These are phyloP conservation scores for Sapayoa aenigma DNA, from an alignment of 2,113 vertebrate species.

Conservation along the genomic window DNA sequence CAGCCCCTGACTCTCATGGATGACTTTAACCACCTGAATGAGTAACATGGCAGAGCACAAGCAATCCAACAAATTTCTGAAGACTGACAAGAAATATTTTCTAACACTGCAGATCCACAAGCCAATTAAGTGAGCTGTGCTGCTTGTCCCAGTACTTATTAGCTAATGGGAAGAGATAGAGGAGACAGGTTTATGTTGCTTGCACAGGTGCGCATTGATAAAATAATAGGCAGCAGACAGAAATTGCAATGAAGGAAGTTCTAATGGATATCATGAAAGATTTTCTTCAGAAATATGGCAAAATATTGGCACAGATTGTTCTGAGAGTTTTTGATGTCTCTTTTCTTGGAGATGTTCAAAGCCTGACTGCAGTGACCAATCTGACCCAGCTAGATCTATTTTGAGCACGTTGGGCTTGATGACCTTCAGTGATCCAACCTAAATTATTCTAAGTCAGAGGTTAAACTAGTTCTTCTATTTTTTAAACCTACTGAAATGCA, in stretches of 20 bases:
- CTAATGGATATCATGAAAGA: background rate
- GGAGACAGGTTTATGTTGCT: background rate
- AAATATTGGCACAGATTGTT: background rate
- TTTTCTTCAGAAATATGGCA: background rate
- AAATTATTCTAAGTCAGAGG: background rate
- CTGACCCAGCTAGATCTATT: background rate
- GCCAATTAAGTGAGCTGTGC: background rate
- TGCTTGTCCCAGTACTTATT: background rate
- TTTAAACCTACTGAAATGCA: background rate
- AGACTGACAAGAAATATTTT: background rate
- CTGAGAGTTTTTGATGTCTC: background rate
- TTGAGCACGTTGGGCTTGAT: background rate
- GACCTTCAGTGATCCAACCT: background rate
- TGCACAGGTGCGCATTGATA: background rate
- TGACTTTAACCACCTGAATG: background rate
- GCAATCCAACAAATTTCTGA: background rate
- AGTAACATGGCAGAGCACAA: background rate
- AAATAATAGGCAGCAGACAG: background rate
- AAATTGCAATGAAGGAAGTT: background rate
- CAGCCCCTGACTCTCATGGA: background rate
- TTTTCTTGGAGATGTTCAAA: background rate
- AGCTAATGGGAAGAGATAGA: background rate
- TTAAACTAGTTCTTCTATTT: background rate
- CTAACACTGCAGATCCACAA: background rate
- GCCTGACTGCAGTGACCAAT: background rate